Percentiles rank a stretch among this genome's conserved stretches.
Conservation (phyloP, 2,888 invertebrate genomes). For the Microctonus hyperodae region DNA sequence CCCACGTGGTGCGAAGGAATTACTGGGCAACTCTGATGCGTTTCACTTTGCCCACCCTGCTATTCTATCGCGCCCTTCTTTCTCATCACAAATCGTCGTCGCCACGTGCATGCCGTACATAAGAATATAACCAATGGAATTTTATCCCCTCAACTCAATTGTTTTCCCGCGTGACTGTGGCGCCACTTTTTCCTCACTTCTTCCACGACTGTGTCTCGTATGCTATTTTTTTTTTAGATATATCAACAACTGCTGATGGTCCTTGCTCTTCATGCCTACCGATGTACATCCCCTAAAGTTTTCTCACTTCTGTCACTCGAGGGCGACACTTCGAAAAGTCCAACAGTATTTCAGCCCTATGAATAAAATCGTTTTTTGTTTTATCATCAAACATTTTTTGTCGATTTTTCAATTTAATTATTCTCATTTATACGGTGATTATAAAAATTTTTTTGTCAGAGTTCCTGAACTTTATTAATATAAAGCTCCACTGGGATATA, state of each 20-base stretch:
- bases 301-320: constrained; percentile 35
- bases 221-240: not conserved
- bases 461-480: constrained; percentile 12
- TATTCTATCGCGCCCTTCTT: constrained; percentile 36
- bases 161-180: constrained; percentile 1
- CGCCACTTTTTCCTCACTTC: not conserved
- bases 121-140: constrained; percentile 25
- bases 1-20: constrained; percentile 59
- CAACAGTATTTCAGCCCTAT: not conserved
- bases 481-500: constrained; percentile 5
- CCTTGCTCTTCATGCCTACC: not conserved
- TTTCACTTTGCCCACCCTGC: constrained; percentile 5
- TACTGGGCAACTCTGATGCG: constrained; percentile 39
- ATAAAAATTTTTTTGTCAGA: not conserved
- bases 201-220: not conserved
- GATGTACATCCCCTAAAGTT: not conserved
- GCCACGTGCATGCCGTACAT: constrained; percentile 39
- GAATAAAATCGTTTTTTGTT: not conserved
- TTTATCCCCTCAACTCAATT: constrained; percentile 1
- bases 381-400: no score
- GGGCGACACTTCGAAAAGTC: constrained; percentile 44
- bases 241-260: not conserved
- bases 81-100: constrained; percentile 8
- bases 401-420: no score
- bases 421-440: not conserved